These are phyloP conservation scores for Ashinkailepas kermadecensis DNA, from an alignment of 2,888 invertebrate species.

Conservation along the genomic window DNA sequence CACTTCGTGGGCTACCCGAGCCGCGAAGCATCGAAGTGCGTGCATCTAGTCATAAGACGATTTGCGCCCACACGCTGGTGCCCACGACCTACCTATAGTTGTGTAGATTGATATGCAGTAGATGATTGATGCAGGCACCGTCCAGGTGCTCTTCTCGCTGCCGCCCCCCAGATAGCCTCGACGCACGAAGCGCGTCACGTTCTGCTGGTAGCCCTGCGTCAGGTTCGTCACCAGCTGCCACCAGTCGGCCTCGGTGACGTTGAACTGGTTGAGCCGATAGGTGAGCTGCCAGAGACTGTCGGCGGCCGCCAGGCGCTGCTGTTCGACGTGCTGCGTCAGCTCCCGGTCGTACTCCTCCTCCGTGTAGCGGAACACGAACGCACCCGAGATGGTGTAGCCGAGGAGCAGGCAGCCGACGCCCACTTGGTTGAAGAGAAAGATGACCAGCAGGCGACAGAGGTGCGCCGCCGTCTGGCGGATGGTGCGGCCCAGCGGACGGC, in stretches of 20 bases:
- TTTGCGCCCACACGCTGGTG: too few species aligned
- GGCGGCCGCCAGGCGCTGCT: neutral
- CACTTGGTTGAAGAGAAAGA: constrained; percentile 95
- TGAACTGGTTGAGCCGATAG: neutral
- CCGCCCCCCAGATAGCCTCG: constrained; percentile 6
- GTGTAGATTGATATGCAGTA: constrained; percentile 19
- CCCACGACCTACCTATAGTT: neutral
- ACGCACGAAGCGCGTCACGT: neutral
- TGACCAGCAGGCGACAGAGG: constrained; percentile 69
- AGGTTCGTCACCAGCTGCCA: constrained; percentile 4
- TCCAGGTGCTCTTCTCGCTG: constrained; percentile 7
- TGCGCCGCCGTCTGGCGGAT: constrained; percentile 50
- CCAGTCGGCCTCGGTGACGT: neutral
- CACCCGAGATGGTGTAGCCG: constrained; percentile 80
- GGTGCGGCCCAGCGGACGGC: constrained; percentile 1
- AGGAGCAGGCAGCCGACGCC: constrained; percentile 90
- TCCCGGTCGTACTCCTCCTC: constrained; percentile 51
- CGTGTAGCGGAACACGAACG: constrained; percentile 81
- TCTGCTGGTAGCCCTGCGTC: neutral
- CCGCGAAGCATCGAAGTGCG: too few species aligned
- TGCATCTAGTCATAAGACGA: too few species aligned
- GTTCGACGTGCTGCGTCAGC: neutral
- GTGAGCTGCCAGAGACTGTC: neutral
- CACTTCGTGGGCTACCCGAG: too few species aligned
- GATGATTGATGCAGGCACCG: constrained; percentile 11